phyloP scores from a whole-genome alignment of 1,140 invertebrate genomes.

The Dendroctonus valens region DNA sequence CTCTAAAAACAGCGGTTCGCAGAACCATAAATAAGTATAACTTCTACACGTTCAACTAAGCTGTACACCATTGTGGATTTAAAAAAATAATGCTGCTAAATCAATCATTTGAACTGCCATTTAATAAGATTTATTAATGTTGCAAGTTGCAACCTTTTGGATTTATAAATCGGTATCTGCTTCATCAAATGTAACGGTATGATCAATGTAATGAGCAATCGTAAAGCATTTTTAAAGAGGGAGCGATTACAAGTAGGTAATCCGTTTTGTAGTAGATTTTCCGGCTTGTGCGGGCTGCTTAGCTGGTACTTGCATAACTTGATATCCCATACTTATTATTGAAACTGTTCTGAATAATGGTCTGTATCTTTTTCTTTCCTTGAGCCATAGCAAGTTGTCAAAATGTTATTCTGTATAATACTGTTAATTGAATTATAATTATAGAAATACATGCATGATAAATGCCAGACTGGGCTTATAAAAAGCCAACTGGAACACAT shows the following conservation, averaged over 20 bases:
- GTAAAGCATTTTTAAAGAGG: slow-evolving; percentile 3
- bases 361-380: too few relatives aligned
- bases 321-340: too few relatives aligned
- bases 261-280: too few relatives aligned
- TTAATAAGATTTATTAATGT: slow-evolving; percentile 2
- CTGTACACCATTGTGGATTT: slow-evolving; percentile 6
- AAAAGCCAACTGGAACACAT: too few relatives aligned
- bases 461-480: too few relatives aligned
- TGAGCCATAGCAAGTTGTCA: too few relatives aligned
- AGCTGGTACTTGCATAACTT: too few relatives aligned
- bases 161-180: not conserved
- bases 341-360: too few relatives aligned
- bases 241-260: slow-evolving; percentile 4
- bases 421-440: too few relatives aligned
- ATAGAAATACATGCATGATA: too few relatives aligned
- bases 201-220: not conserved
- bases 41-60: slow-evolving; percentile 28
- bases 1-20: slow-evolving; percentile 17
- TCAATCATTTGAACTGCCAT: not conserved
- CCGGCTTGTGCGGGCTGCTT: too few relatives aligned
- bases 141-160: not conserved
- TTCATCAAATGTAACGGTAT: slow-evolving; percentile 1
- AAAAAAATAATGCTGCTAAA: slow-evolving; percentile 1
- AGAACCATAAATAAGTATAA: slow-evolving; percentile 24
- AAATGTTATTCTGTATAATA: too few relatives aligned